Evolutionary conservation across 23 tunicate species (phyloP), one percentile per base, ranked within the genome.

Genomic region (Clavelina lepadiformis): DNA sequence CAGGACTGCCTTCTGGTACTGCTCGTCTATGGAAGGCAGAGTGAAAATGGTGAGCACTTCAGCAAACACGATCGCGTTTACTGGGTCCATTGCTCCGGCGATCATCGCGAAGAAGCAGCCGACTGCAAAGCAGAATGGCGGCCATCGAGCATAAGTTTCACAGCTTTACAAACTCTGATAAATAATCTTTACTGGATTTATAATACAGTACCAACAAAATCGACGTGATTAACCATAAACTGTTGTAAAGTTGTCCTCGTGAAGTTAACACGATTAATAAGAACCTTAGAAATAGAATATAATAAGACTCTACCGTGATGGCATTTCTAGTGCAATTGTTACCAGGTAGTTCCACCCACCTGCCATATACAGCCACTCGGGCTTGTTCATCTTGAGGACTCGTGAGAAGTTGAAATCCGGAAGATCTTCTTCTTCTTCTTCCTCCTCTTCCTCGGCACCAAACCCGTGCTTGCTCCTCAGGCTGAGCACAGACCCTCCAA

Each of bases 71-170:
- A 94, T 58, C 6, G 99, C 95, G 31, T 75, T 86, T 8, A 94
- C 53, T 18, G 99, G 94, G 33, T 94, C 95, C n/a, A 71, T 63
- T 19, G 82, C 47, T 1, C 99, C 99, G 31, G 99, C 89, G 31
- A 89, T 63, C 28, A 58, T 38, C 19, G 97, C 81, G 45, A 81
- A 89, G 20, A 81, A 26, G 33, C 75, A 49, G 20, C 89, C 97
- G 38, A 71, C 97, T 89, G 45, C 5, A 47, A 36, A 38, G 33
- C 21, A 56, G 44, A 31, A 27, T 21, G 49, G 49, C n/a, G n/a
- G n/a, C n/a, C n/a, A n/a, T n/a, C n/a, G n/a, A n/a, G n/a, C n/a
- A n/a, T n/a, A n/a, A n/a, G n/a, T n/a, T n/a, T n/a, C n/a, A n/a
- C n/a, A n/a, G n/a, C n/a, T n/a, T n/a, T n/a, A n/a, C n/a, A n/a